Base-by-base conservation (phyloP, 2,888 invertebrate genomes). In the Luffia ferchaultella region DNA sequence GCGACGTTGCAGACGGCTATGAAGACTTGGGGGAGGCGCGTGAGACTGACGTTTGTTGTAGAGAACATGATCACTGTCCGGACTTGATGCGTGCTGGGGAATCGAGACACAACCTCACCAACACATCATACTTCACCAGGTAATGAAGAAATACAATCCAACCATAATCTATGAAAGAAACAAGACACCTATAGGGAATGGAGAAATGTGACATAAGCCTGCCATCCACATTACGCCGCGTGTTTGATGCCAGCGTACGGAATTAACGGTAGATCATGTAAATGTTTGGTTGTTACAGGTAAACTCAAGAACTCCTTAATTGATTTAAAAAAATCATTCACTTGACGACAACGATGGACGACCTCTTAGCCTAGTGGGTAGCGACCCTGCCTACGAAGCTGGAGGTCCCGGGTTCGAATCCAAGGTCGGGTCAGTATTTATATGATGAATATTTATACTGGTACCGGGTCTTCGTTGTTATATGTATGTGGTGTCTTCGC, bases 31-130 rank as follows among this genome's bases (percentile, higher is more conserved):
- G 93, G 0, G 57, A 67, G 0, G 84, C 87, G 43, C 62, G 63
- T 5, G 85, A 86, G 44, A 87, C 91, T 0, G 93, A 93, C 62
- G 82, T 72, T 48, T 93, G 93, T 62, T 93, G 93, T 58, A 73
- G 92, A 18, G 86, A 86, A 0, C 93, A 93, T 62, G 93, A 93
- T 65, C 74, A 85, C 55, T 93, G 93, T 57, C 85, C 88, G 0
- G 86, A 87, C 52, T 67, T 85, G 16, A 87, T 93, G 40, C 62
- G 66, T 0, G 84, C 87, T 0, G 85, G 87, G 1, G 72, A 83
- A 46, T 85, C 85, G 42, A 86, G 78, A 46, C 68, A 86, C 58
- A 87, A 87, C 41, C 73, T 90, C 18, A 89, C 88, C 59, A 91
- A 91, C 64, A 67, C 68, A 12, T 85, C 86, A 0, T 87, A 86